Evolutionary conservation across 53 echinoderm and acorn worm species (phyloP).

Genomic region (Echinometra lucunter): DNA sequence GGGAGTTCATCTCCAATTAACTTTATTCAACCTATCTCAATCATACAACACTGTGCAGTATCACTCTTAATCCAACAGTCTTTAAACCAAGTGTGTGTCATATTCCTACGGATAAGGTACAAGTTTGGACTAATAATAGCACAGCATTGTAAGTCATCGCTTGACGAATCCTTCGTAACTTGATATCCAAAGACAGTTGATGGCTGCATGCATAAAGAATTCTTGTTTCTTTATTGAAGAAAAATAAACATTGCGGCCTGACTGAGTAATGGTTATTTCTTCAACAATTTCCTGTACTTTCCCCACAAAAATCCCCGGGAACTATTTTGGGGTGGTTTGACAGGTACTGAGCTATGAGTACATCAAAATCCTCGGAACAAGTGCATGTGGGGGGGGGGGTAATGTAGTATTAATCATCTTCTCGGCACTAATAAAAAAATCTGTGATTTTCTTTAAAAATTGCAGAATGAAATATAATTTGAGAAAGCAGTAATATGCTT

Average conservation of each 20-base stretch:
- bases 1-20: not conserved
- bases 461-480: not conserved
- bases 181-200: conserved; percentile 51
- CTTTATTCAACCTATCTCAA: not conserved
- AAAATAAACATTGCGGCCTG: conserved; percentile 48
- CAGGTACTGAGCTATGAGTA: not conserved
- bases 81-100: not conserved
- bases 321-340: conserved; percentile 19
- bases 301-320: not conserved
- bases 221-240: not conserved
- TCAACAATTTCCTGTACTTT: conserved; percentile 41
- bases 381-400: not conserved
- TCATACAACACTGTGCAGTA: not conserved
- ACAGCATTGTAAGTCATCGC: not conserved
- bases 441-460: not conserved
- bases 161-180: conserved; percentile 8
- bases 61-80: not conserved
- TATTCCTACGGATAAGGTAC: conserved; percentile 5
- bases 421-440: not conserved
- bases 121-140: not conserved
- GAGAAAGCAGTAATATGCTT: not conserved
- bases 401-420: not conserved
- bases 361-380: not conserved
- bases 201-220: not conserved
- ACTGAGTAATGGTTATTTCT: conserved; percentile 56